Base-by-base conservation (phyloP, 1,140 invertebrate species). In the Dinothrombium tinctorium region DNA sequence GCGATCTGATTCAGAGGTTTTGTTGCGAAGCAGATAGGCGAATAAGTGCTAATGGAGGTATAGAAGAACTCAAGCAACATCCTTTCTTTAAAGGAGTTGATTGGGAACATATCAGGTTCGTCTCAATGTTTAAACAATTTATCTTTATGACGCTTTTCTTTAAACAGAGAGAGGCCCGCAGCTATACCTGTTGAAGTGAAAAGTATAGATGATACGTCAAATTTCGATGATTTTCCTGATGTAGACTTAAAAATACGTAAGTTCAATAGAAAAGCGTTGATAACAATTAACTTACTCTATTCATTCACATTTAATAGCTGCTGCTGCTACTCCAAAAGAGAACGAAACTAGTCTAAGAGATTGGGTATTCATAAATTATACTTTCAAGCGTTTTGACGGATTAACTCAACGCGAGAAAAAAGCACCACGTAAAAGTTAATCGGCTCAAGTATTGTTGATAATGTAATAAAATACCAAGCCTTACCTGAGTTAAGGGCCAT, bases 331-430 rank as follows among this genome's bases (percentile, higher is more conserved):
- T 22, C 53, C 54, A 29, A 56, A 53, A 51, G 54, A 59, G 33
- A 50, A 50, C 15, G 56, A 62, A 43, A 74, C 73, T 47, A 60
- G 59, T 36, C 78, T 82, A 60, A 94, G 94, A 64, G 89, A 95
- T 64, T 95, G 86, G 87, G 87, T 96, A 37, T 99, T 99, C 61
- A 90, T 98, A 53, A 96, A 99, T 63, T 99, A 98, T 60, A 98
- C 92, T 44, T 99, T 94, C 67, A 94, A 96, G 60, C 69, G 92
- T 47, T 98, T 98, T 59, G 89, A 98, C 61, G 87, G 86, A 33
- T 66, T 94, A 25, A 92, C 86, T 15, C 80, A 84, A 55, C 65
- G 77, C 47, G 78, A 52, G 15, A 31, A 24, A 4, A 46, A 46
- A 37, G 37, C 44, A 21, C 45, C 35, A 11, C 38, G 41, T 26